Conservation (phyloP, 2,113 vertebrate species). For the Sminthopsis crassicaudata region DNA sequence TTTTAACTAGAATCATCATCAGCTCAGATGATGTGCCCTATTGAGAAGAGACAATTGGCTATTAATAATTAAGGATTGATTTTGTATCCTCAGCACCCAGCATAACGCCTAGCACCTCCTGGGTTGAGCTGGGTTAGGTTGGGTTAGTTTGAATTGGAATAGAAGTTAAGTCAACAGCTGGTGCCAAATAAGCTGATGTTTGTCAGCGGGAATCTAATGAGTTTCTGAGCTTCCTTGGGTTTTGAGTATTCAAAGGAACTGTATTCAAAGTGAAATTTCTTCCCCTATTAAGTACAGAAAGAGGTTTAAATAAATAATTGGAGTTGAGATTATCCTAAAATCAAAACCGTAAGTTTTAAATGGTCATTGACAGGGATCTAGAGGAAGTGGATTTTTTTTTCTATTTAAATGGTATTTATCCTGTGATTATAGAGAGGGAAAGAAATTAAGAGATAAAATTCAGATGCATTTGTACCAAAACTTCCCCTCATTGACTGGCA, state of each 20-base stretch:
- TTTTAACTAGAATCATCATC: background rate
- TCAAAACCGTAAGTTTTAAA: background rate
- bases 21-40: background rate
- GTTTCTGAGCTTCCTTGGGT: background rate
- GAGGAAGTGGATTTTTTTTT: background rate
- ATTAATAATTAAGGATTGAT: background rate
- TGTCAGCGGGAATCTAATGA: background rate
- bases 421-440: background rate
- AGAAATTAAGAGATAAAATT: background rate
- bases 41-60: background rate
- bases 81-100: background rate
- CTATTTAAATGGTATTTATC: background rate
- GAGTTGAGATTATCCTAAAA: background rate
- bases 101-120: background rate
- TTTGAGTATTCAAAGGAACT: background rate
- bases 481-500: background rate
- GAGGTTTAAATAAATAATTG: background rate
- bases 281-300: background rate
- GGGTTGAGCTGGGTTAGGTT: background rate
- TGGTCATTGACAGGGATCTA: background rate
- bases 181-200: background rate
- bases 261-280: background rate
- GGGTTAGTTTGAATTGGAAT: background rate
- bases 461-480: background rate
- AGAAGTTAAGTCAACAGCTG: background rate